A percentile compares a stretch with the other conserved stretches of the same genome.
These are phyloP conservation scores for Penelope pileata DNA, from an alignment of 2,113 vertebrate species.

Conservation along the genomic window DNA sequence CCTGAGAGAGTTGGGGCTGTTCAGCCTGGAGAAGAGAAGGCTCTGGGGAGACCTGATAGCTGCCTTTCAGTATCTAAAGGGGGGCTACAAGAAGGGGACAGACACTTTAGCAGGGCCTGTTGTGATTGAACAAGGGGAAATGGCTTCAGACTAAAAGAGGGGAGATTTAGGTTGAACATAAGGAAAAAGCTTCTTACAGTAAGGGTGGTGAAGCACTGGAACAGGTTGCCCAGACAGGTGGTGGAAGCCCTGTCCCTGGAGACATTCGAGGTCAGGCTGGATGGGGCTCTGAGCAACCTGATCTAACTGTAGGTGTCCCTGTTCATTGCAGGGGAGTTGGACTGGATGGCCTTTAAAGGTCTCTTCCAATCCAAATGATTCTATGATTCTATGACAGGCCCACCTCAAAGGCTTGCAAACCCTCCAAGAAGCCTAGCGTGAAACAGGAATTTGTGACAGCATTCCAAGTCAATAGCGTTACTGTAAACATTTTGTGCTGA, in stretches of 20 bases:
- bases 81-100: background rate
- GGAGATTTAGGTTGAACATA: background rate
- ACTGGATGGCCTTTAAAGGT: background rate
- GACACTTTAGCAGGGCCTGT: background rate
- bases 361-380: background rate
- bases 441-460: background rate
- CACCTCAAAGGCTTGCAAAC: background rate
- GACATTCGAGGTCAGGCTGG: background rate
- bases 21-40: too few relatives aligned
- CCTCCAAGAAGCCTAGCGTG: background rate
- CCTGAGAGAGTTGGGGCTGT: too few relatives aligned
- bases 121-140: background rate
- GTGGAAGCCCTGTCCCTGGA: background rate
- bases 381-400: background rate
- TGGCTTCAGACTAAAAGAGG: background rate
- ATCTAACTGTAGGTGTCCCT: background rate
- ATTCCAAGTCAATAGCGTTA: background rate
- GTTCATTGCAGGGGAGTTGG: background rate
- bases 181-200: background rate
- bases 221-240: background rate
- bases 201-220: background rate
- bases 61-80: background rate
- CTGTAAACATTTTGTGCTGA: background rate
- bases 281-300: background rate
- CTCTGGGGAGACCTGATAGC: background rate